phyloP scores from a whole-genome alignment of 1,140 invertebrate genomes.

The Lepidotrigona ventralis region DNA sequence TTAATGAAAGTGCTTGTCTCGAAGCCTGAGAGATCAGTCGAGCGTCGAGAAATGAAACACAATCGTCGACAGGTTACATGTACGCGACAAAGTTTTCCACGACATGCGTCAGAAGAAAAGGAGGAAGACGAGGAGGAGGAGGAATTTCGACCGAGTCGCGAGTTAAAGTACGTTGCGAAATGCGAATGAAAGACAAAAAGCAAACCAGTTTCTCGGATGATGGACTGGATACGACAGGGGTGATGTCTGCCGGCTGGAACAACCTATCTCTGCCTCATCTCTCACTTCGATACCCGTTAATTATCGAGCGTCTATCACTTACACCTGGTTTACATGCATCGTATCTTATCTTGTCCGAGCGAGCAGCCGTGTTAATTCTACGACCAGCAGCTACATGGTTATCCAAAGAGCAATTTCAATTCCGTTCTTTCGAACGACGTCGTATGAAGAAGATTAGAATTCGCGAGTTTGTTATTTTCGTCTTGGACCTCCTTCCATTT shows the following conservation, averaged over 20 bases:
- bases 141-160: neutral
- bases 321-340: constrained; percentile 65
- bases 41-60: neutral
- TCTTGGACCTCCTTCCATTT: neutral
- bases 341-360: constrained; percentile 57
- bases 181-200: constrained; percentile 46
- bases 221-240: constrained; percentile 47
- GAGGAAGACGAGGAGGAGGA: neutral
- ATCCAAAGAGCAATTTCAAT: constrained; percentile 38
- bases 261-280: constrained; percentile 53
- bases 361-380: constrained; percentile 51
- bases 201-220: constrained; percentile 58
- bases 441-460: neutral
- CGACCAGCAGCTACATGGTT: constrained; percentile 29
- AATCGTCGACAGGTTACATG: neutral
- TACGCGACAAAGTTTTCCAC: constrained; percentile 3
- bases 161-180: constrained; percentile 24
- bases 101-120: too few species aligned
- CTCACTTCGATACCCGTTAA: constrained; percentile 57
- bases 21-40: neutral
- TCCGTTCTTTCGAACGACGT: neutral
- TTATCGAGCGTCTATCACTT: constrained; percentile 63
- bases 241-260: constrained; percentile 22
- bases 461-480: too few species aligned
- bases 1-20: neutral